A percentile compares a stretch with the other conserved stretches of the same genome.
Evolutionary conservation across 2,888 invertebrate genomes (phyloP).

Genomic region (Emmelina monodactyla): DNA sequence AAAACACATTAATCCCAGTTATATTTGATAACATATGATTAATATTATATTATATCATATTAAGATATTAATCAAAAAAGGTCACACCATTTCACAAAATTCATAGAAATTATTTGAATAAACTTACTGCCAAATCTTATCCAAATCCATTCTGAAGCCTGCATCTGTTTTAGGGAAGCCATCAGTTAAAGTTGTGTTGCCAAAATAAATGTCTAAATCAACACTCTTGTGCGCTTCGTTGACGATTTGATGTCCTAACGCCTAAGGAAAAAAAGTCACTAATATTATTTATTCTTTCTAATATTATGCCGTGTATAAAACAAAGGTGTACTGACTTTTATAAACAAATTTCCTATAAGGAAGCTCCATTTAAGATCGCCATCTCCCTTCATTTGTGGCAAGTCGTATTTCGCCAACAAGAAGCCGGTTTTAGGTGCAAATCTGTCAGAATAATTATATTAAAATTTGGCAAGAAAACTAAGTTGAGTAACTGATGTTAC

Average conservation of each 20-base stretch:
- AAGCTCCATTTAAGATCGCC: conserved; percentile 60
- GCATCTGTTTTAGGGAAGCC: conserved; percentile 38
- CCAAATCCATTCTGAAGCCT: conserved; percentile 56
- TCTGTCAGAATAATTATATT: conserved; percentile 21
- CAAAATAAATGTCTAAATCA: conserved; percentile 53
- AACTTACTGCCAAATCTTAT: conserved; percentile 55
- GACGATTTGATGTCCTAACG: conserved; percentile 45
- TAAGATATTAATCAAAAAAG: background rate
- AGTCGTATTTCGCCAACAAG: conserved; percentile 45
- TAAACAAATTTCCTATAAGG: conserved; percentile 43
- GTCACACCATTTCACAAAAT: background rate
- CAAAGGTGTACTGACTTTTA: conserved; percentile 48
- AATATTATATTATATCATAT: no score
- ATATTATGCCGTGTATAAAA: no score
- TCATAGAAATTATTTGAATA: background rate
- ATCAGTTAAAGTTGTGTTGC: conserved; percentile 35
- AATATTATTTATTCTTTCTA: no score
- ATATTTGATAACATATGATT: no score
- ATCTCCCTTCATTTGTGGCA: conserved; percentile 51
- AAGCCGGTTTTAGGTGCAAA: conserved; percentile 55
- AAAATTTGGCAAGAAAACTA: no score
- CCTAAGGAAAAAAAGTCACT: conserved; percentile 28
- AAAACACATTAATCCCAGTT: no score
- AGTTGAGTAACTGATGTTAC: no score
- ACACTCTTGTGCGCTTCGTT: conserved; percentile 41